Base-by-base conservation (phyloP, 2,888 invertebrate genomes). In the Rhingia campestris region DNA sequence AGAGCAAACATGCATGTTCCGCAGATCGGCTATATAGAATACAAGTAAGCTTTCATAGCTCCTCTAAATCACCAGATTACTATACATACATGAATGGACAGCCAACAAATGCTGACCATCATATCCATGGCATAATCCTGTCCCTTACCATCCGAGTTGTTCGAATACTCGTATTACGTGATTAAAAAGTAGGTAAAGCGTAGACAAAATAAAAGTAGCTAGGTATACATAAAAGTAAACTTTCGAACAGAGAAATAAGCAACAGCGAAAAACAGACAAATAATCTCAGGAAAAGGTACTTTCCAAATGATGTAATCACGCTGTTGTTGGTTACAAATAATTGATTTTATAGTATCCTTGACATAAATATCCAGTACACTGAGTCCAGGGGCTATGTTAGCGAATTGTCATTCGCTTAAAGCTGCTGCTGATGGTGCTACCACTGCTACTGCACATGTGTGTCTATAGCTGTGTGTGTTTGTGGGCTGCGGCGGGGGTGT, bases 261-360 rank as follows among this genome's bases (percentile, higher is more conserved):
- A 67, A 66, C 56, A 53, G 73, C 56, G 56, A 82, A 79, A 67
- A 69, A 49, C 74, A 80, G 74, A 84, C 80, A 75, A 80, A 80
- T 84, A 84, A 80, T 74, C 74, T 74, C 70, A 58, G 80, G 80
- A 80, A 66, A 74, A 75, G 74, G 64, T 84, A 75, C 80, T 84
- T 70, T 84, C 69, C 59, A 84, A 84, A 80, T 84, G 84, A 84
- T 84, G 84, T 84, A 84, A 84, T 80, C 84, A 80, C 74, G 41
- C 80, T 75, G 80, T 84, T 84, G 84, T 84, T 84, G 74, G 84
- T 84, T 84, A 84, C 84, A 84, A 84, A 84, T 86, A 87, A 87
- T 86, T 87, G 86, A 87, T 87, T 87, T 87, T 87, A 77, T 87
- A 86, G 86, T 86, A 87, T 87, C 87, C 87, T 87, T 87, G 87